Evolutionary conservation across 2,888 invertebrate species (phyloP).

Genomic region (Atethmia centrago): DNA sequence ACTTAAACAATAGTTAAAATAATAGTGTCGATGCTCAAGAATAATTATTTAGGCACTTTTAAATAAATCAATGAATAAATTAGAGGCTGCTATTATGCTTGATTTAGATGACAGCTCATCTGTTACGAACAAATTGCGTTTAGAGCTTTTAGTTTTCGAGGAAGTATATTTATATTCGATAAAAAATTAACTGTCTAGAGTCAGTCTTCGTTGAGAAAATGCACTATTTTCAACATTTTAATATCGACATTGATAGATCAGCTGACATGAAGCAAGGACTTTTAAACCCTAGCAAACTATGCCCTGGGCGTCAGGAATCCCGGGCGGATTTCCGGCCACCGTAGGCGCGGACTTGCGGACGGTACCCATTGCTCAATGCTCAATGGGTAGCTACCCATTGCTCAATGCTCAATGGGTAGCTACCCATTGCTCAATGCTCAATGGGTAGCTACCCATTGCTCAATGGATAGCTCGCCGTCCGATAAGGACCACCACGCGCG

Average conservation of each 20-base stretch:
- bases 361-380: no score
- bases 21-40: slow-evolving; percentile 86
- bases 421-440: no score
- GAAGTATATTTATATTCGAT: slow-evolving; percentile 43
- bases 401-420: no score
- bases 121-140: slow-evolving; percentile 82
- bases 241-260: neutral
- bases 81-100: slow-evolving; percentile 85
- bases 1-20: slow-evolving; percentile 88
- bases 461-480: no score
- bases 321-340: no score
- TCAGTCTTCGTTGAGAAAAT: slow-evolving; percentile 4
- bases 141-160: slow-evolving; percentile 67
- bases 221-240: neutral
- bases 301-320: no score
- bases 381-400: no score
- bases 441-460: no score
- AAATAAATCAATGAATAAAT: slow-evolving; percentile 89
- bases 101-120: slow-evolving; percentile 88
- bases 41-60: slow-evolving; percentile 87
- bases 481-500: no score
- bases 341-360: no score
- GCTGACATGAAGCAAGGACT: neutral
- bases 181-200: neutral
- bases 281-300: no score